Base-by-base conservation (phyloP, 2,797 vertebrate genomes). In the Graptemys geographica region DNA sequence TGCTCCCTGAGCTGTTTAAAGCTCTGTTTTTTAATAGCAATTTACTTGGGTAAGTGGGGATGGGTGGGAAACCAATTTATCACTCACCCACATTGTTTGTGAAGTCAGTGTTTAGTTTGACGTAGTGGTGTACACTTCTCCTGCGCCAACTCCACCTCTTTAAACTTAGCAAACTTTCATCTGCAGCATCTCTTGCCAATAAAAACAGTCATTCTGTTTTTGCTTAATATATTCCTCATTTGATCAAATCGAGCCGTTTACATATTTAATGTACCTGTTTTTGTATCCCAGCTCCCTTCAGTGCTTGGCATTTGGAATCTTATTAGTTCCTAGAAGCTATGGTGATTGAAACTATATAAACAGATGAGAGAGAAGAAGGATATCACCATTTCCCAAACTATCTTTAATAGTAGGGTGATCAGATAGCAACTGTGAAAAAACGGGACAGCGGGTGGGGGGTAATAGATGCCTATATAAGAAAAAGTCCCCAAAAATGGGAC, bases 11-110 rank as follows among this genome's bases (percentile, higher is more conserved):
- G 11, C 52, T 55, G 52, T 33, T 3, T 65, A 94, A 55, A 82
- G 44, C 69, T 97, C 96, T 97, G 96, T 96, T 97, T 97, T 96
- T 97, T 97, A 96, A 94, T 94, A n/a, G 0, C 84, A 85, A 85
- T 80, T 94, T 94, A 92, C 57, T 82, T 1, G 11, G 76, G 33
- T n/a, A 4, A 1, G 62, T n/a, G 62, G 62, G 94, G 83, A 69
- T 81, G 91, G 95, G 95, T 96, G 91, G 96, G 94, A 96, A 91
- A 55, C 86, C 86, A 95, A 95, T 91, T 96, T 96, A 96, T 96
- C 96, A 90, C 85, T 92, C 0, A 1, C 37, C 31, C 3, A 3
- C 89, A 93, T 84, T 96, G 93, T 95, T 96, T 88, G n/a, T 78
- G 52, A 94, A 72, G 87, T 51, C 31, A 53, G 51, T 96, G 92